Evolutionary conservation across 2,113 vertebrate genomes (phyloP).

Genomic region (Sylvia atricapilla): DNA sequence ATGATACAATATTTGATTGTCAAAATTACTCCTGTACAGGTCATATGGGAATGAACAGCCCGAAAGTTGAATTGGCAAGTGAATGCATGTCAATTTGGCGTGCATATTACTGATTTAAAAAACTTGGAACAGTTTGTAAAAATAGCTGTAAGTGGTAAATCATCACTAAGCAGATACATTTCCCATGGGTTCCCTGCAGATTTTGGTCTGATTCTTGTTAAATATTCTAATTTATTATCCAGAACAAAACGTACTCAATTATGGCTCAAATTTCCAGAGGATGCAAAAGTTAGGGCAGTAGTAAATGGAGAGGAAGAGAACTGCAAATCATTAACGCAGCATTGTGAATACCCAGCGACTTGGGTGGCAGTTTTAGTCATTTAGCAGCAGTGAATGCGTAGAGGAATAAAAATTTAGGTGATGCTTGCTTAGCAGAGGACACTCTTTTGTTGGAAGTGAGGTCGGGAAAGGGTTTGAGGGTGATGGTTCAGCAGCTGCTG

Average conservation of each 20-base stretch:
- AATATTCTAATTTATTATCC: not conserved
- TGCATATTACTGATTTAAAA: not conserved
- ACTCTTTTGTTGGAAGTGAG: not conserved
- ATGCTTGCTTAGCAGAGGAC: not conserved
- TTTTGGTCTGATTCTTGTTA: not conserved
- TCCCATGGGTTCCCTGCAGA: not conserved
- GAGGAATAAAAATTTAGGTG: not conserved
- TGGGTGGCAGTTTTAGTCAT: not conserved
- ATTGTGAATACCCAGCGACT: not conserved
- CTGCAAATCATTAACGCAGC: not conserved
- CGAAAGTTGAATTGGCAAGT: not conserved
- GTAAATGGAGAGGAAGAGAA: not conserved
- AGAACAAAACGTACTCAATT: not conserved
- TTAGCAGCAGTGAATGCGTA: not conserved
- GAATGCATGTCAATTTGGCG: not conserved
- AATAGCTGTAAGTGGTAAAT: slow-evolving; percentile 26
- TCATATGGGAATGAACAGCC: not conserved
- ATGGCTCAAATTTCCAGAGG: not conserved
- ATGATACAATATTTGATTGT: not conserved
- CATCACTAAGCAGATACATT: not conserved
- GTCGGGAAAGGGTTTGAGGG: not conserved
- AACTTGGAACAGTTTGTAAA: not conserved
- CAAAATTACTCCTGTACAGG: not conserved
- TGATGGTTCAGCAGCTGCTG: not conserved
- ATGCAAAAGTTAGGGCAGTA: not conserved